Evolutionary conservation across 1,140 invertebrate genomes (phyloP).

Genomic region (Mycetomoellerius zeteki): DNA sequence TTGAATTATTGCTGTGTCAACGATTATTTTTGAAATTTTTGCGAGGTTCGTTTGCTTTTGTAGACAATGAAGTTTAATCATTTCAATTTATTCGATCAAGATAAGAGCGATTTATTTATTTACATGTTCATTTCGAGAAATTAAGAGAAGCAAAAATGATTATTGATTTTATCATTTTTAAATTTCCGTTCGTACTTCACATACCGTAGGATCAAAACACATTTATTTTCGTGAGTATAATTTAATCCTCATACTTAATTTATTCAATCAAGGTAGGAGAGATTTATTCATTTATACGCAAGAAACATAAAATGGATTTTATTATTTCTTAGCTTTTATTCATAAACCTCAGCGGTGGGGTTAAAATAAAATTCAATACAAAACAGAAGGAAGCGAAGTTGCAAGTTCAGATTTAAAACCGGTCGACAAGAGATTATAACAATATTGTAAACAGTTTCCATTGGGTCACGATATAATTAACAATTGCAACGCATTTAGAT

Average conservation of each 20-base stretch:
- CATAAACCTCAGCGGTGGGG: not conserved
- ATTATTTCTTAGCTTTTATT: not conserved
- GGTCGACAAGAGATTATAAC: slow-evolving; percentile 26
- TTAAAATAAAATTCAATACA: slow-evolving; percentile 16
- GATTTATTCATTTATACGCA: not conserved
- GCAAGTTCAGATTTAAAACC: not conserved
- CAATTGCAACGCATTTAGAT: not conserved
- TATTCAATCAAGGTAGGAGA: slow-evolving; percentile 15
- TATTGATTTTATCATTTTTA: too few relatives aligned
- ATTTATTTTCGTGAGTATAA: not conserved
- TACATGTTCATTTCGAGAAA: too few relatives aligned
- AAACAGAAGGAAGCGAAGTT: slow-evolving; percentile 12
- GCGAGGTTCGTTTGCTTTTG: not conserved
- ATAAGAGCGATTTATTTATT: not conserved
- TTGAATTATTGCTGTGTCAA: not conserved
- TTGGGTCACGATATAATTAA: slow-evolving; percentile 11
- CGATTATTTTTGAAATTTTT: not conserved
- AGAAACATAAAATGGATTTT: not conserved
- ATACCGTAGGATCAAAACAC: too few relatives aligned
- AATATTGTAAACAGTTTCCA: not conserved
- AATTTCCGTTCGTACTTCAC: too few relatives aligned
- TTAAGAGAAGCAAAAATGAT: too few relatives aligned
- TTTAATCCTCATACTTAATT: not conserved
- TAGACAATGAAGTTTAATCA: not conserved
- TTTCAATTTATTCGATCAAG: not conserved